A percentile compares a stretch with the other conserved stretches of the same genome.
phyloP scores from a whole-genome alignment of 2,113 vertebrate genomes.

The Mus pahari region DNA sequence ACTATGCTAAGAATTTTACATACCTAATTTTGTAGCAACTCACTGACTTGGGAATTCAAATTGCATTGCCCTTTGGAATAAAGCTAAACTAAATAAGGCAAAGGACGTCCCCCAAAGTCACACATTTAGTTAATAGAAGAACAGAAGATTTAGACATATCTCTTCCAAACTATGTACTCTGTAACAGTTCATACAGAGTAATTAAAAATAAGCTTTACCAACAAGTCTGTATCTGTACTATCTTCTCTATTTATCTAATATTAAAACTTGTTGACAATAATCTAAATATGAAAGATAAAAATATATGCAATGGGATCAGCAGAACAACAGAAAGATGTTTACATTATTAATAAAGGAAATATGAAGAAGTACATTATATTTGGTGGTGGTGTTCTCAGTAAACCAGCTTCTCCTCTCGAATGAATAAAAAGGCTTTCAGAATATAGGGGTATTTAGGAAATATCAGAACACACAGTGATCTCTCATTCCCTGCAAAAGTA shows the following conservation, averaged over 20 bases:
- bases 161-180: not conserved
- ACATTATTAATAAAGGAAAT: not conserved
- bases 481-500: not conserved
- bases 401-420: not conserved
- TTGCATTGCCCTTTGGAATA: not conserved
- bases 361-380: not conserved
- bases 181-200: not conserved
- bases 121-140: not conserved
- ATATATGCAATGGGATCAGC: not conserved
- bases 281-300: not conserved
- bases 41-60: not conserved
- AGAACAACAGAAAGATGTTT: not conserved
- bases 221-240: not conserved
- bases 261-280: constrained; percentile 39
- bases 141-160: not conserved
- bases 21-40: not conserved
- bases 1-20: not conserved
- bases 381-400: constrained; percentile 4
- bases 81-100: not conserved
- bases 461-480: not conserved
- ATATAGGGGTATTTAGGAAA: constrained; percentile 2
- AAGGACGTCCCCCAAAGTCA: not conserved
- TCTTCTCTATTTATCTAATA: not conserved
- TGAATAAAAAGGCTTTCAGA: constrained; percentile 11
- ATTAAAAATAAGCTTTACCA: not conserved